phyloP scores from a whole-genome alignment of 2,888 invertebrate species.

The Dolichopus griseipennis region DNA sequence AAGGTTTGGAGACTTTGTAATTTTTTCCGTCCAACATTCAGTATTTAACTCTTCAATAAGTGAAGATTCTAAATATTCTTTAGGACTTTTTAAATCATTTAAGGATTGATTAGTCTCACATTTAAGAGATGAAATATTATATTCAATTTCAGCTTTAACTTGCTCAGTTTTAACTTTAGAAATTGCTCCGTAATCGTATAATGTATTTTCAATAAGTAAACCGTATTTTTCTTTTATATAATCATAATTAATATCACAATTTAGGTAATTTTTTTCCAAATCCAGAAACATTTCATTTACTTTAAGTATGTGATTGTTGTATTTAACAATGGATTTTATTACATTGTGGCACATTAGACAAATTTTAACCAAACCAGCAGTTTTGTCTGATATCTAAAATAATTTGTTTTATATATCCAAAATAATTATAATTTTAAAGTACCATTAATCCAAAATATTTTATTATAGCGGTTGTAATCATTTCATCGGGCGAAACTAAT shows the following conservation, averaged over 20 bases:
- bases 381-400: conserved; percentile 20
- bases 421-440: background rate
- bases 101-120: background rate
- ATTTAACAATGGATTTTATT: conserved; percentile 45
- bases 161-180: background rate
- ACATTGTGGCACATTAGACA: conserved; percentile 42
- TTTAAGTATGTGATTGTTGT: conserved; percentile 37
- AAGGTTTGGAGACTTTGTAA: background rate
- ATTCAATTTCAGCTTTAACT: background rate
- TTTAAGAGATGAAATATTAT: background rate
- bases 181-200: conserved; percentile 26
- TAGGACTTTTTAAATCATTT: background rate
- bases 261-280: background rate
- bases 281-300: conserved; percentile 39
- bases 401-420: conserved; percentile 28
- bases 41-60: background rate
- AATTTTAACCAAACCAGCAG: background rate
- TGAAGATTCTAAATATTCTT: background rate
- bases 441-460: background rate
- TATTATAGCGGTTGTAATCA: background rate
- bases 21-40: background rate
- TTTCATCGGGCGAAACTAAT: background rate
- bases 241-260: conserved; percentile 28
- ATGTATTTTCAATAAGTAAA: conserved; percentile 41
- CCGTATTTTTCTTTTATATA: conserved; percentile 39